Conservation (phyloP, 2,888 invertebrate species). For the Nymphalis polychloros region DNA sequence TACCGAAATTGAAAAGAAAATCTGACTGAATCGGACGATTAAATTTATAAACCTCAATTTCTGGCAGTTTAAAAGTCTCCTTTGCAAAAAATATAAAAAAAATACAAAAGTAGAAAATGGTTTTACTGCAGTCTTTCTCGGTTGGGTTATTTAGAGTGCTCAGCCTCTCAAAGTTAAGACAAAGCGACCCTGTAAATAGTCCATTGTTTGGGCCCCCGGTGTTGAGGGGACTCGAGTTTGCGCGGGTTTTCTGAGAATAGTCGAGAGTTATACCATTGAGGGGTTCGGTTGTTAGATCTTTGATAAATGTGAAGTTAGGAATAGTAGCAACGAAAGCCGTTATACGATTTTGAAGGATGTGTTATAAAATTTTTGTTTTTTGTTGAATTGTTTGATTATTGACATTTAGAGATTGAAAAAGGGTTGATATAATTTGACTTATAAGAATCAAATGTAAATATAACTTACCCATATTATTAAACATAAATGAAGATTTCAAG, state of each 20-base stretch:
- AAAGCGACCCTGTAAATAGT: constrained; percentile 69
- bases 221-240: constrained; percentile 59
- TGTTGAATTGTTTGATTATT: not conserved
- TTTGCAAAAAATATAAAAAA: constrained; percentile 30
- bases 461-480: too few relatives aligned
- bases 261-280: constrained; percentile 42
- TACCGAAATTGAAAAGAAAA: constrained; percentile 28
- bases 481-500: not conserved
- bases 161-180: constrained; percentile 57
- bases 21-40: constrained; percentile 24
- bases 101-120: constrained; percentile 33
- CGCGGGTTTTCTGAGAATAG: constrained; percentile 52
- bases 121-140: constrained; percentile 40
- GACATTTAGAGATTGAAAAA: not conserved
- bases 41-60: constrained; percentile 18
- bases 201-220: constrained; percentile 63
- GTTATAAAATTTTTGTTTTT: not conserved
- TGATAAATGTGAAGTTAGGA: constrained; percentile 34
- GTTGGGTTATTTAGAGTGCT: constrained; percentile 50
- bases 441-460: not conserved
- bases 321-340: constrained; percentile 23
- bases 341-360: constrained; percentile 2
- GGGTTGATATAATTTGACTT: not conserved
- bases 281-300: constrained; percentile 38
- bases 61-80: constrained; percentile 30